Conservation (phyloP, 1,140 invertebrate genomes). For the Eubasilissa regina region DNA sequence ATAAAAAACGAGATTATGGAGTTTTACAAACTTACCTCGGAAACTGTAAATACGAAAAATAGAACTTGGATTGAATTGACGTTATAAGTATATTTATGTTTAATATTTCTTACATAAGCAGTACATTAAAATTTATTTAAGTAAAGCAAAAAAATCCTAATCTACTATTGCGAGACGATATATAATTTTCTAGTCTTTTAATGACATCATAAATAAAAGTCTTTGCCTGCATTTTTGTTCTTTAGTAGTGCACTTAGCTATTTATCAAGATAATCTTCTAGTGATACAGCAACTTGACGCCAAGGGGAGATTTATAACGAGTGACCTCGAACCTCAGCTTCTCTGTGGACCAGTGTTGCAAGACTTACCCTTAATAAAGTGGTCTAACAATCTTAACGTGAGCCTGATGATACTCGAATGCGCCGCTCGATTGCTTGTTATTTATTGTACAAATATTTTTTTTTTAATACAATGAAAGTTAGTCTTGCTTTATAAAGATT, state of each 20-base stretch:
- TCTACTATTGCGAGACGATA: neutral
- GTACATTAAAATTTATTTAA: neutral
- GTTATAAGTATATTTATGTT: neutral
- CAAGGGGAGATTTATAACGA: conserved; percentile 44
- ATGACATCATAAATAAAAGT: conserved; percentile 34
- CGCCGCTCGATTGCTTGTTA: neutral
- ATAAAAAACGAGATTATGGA: too few relatives aligned
- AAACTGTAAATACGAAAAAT: too few relatives aligned
- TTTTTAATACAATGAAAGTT: too few relatives aligned
- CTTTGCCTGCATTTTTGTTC: conserved; percentile 43
- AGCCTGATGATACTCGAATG: conserved; percentile 10
- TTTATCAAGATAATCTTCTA: conserved; percentile 55
- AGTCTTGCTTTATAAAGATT: too few relatives aligned
- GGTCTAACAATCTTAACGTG: neutral
- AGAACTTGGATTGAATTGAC: too few relatives aligned
- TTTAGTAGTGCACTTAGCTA: conserved; percentile 35
- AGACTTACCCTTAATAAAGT: conserved; percentile 29
- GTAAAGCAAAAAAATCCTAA: neutral
- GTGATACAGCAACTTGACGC: conserved; percentile 46
- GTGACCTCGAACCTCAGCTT: conserved; percentile 29
- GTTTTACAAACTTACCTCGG: too few relatives aligned
- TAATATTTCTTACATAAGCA: neutral
- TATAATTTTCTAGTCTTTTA: neutral
- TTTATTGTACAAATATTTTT: neutral
- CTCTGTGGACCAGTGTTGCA: conserved; percentile 11